Evolutionary conservation across 2,888 invertebrate species (phyloP), one percentile per base, ranked within the genome.

Genomic region (Leptopilina drosophilae): DNA sequence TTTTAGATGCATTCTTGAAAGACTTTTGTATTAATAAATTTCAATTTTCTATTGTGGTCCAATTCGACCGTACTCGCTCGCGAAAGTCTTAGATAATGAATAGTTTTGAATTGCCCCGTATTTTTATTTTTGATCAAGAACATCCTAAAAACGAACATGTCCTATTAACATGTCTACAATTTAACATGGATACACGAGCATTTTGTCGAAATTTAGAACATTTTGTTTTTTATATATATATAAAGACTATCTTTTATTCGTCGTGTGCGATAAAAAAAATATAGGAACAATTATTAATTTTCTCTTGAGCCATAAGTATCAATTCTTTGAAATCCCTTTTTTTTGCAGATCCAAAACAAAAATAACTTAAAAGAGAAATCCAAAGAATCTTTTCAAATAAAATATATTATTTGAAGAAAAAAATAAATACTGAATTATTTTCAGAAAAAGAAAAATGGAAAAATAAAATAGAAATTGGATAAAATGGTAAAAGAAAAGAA

Each of bases 91-190:
- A 73, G 56, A 33, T 56, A 85, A 84, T 86, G 84, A 84, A 87
- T 84, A 85, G 78, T 87, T 87, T 83, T 85, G 83, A 83, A 80
- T 84, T 85, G 86, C 84, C 81, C 83, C 85, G 82, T 86, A 85
- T 86, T 49, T 33, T 83, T 79, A 77, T 83, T 87, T 87, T 87
- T 86, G 86, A 89, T 89, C 87, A 87, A 82, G 87, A 88, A 85
- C 88, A 90, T 89, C 86, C 88, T 90, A 89, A 87, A 49, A 89
- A 90, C 88, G 88, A 89, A 87, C 88, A 89, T 88, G 87, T 87
- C 86, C 87, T 88, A 88, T 82, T 86, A 87, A 89, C 87, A 86
- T 87, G 86, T 85, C 89, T 89, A 90, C 87, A 84, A 86, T 87
- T 86, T 87, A 89, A 89, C 87, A 89, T 85, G 87, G 83, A 90